Percentiles rank a stretch among this genome's conserved stretches.
Conservation (phyloP, 2,797 vertebrate species). For the Tangara arthus region DNA sequence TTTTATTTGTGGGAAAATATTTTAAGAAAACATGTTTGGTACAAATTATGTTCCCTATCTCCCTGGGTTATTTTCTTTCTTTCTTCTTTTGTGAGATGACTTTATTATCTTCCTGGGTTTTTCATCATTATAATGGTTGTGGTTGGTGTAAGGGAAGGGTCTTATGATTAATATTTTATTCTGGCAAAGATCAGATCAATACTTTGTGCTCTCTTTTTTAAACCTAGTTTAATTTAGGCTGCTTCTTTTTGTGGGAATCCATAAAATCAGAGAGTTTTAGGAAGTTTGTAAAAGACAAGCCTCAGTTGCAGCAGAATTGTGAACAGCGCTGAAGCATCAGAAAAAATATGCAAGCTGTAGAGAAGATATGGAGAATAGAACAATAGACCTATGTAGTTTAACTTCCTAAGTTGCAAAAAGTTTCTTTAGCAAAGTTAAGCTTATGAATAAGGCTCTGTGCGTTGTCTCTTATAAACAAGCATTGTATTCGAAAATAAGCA, state of each 20-base stretch:
- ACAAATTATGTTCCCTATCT: not conserved
- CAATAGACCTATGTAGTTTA: too few relatives aligned
- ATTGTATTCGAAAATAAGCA: too few relatives aligned
- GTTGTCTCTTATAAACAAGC: too few relatives aligned
- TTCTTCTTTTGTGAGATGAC: not conserved
- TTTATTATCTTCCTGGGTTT: not conserved
- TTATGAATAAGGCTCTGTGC: too few relatives aligned
- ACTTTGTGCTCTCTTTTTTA: not conserved
- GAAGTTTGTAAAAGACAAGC: too few relatives aligned
- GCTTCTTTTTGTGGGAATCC: not conserved
- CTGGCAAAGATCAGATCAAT: conserved; percentile 37
- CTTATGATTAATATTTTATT: conserved; percentile 40
- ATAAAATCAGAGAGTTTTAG: too few relatives aligned
- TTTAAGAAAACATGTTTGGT: not conserved
- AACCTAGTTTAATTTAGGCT: conserved; percentile 1
- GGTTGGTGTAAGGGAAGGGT: not conserved
- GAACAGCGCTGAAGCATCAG: too few relatives aligned
- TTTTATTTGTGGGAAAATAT: not conserved
- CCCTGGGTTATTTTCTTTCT: not conserved
- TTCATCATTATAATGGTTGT: not conserved
- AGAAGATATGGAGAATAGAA: too few relatives aligned
- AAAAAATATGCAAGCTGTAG: too few relatives aligned
- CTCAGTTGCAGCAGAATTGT: too few relatives aligned
- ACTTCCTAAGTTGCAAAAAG: too few relatives aligned
- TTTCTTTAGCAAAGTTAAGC: too few relatives aligned